phyloP scores from a whole-genome alignment of 2,888 invertebrate genomes.

The Scelioninae gen. 2 region DNA sequence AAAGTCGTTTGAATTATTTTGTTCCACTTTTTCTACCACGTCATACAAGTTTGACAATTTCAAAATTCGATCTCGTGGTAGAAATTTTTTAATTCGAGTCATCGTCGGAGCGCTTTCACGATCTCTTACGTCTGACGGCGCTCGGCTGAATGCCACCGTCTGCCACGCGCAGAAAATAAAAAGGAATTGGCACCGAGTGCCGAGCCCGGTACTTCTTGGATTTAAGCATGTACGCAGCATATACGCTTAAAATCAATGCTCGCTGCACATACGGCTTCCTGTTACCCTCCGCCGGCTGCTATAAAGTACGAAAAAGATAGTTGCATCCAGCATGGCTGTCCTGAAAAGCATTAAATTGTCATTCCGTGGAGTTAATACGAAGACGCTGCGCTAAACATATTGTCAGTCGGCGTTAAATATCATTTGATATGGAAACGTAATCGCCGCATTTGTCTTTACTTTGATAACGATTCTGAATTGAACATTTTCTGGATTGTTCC shows the following conservation, averaged over 20 bases:
- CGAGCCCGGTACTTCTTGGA: conserved; percentile 42
- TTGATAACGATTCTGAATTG: background rate
- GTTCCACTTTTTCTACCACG: background rate
- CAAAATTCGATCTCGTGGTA: background rate
- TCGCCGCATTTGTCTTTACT: no score
- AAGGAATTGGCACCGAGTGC: conserved; percentile 47
- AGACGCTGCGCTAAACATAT: conserved; percentile 10
- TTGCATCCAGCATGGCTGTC: conserved; percentile 7
- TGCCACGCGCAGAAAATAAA: conserved; percentile 27
- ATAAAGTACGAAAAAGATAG: conserved; percentile 44
- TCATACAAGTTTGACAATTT: background rate
- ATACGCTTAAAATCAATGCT: conserved; percentile 71
- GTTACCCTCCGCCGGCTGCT: conserved; percentile 23
- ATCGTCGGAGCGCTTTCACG: conserved; percentile 16
- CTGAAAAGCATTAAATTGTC: conserved; percentile 33
- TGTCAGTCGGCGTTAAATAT: conserved; percentile 2
- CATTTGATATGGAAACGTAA: no score
- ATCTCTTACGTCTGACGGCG: conserved; percentile 17
- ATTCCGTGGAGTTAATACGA: conserved; percentile 14
- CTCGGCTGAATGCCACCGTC: conserved; percentile 25
- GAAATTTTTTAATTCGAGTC: conserved; percentile 21
- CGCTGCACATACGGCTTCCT: conserved; percentile 69
- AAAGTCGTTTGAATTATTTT: no score
- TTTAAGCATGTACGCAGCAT: conserved; percentile 52
- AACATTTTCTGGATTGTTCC: no score